A percentile compares a stretch with the other conserved stretches of the same genome.
Evolutionary conservation across 2,888 invertebrate genomes (phyloP).

Genomic region (Seladonia tumulorum): DNA sequence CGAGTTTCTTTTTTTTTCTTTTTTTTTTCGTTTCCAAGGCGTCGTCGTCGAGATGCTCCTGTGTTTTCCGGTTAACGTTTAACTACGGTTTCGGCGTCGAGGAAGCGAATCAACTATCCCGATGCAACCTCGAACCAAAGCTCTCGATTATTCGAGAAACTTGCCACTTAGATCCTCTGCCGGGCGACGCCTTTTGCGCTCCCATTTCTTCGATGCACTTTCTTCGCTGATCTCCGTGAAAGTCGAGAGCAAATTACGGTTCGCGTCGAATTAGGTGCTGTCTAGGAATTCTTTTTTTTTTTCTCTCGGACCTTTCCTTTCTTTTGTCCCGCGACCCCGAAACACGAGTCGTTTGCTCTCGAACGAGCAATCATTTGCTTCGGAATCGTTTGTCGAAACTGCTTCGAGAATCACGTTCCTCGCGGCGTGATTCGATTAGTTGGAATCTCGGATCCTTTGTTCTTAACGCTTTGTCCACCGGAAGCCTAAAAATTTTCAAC

Average conservation of each 20-base stretch:
- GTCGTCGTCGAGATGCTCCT: background rate
- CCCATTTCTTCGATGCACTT: constrained; percentile 66
- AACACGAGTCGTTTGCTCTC: background rate
- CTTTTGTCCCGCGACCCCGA: background rate
- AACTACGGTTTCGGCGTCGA: constrained; percentile 16
- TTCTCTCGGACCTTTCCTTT: background rate
- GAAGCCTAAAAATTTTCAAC: no score
- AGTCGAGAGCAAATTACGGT: constrained; percentile 64
- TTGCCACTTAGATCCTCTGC: constrained; percentile 59
- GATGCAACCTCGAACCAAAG: constrained; percentile 34
- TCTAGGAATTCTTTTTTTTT: background rate
- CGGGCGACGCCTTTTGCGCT: constrained; percentile 64
- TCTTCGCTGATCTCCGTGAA: constrained; percentile 66
- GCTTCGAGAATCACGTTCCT: background rate
- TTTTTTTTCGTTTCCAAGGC: no score
- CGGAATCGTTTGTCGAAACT: background rate
- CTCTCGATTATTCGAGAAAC: constrained; percentile 66
- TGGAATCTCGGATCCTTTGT: no score
- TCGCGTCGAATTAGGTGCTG: constrained; percentile 46
- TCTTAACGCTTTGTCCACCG: no score
- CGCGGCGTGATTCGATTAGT: no score
- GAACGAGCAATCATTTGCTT: background rate
- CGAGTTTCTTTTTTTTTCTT: background rate
- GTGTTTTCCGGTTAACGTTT: constrained; percentile 19
- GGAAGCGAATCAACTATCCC: constrained; percentile 12